phyloP scores from a whole-genome alignment of 64 coral and sea anemone species.

The Stylophora pistillata region DNA sequence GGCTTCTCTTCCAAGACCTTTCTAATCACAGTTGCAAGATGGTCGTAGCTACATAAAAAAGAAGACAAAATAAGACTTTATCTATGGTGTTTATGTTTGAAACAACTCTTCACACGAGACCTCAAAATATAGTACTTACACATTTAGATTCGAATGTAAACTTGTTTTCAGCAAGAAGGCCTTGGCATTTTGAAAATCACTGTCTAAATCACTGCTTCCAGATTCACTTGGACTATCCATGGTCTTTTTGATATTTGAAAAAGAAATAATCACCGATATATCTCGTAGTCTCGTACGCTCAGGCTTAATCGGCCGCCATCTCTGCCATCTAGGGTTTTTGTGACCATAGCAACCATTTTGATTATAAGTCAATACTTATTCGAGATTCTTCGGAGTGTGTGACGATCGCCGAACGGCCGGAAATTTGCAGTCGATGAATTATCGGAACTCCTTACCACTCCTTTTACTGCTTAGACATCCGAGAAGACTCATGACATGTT shows the following conservation, averaged over 20 bases:
- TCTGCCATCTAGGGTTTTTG: slow-evolving; percentile 18
- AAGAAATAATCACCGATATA: slow-evolving; percentile 13
- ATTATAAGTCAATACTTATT: not conserved
- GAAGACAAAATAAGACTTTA: slow-evolving; percentile 2
- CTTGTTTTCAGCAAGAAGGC: slow-evolving; percentile 94
- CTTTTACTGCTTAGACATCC: not conserved
- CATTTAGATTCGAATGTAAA: slow-evolving; percentile 85
- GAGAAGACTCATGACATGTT: slow-evolving; percentile 1
- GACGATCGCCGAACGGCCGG: not conserved
- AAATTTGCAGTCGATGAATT: not conserved
- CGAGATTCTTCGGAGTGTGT: not conserved
- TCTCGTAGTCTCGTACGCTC: not conserved
- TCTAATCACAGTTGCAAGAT: slow-evolving; percentile 86
- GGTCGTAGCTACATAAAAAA: slow-evolving; percentile 78
- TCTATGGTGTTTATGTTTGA: not conserved
- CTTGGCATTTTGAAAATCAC: slow-evolving; percentile 92
- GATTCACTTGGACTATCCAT: slow-evolving; percentile 68
- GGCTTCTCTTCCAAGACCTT: slow-evolving; percentile 68
- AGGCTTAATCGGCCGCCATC: slow-evolving; percentile 18
- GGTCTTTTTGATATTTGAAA: slow-evolving; percentile 4
- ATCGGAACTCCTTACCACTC: not conserved
- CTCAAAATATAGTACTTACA: slow-evolving; percentile 66
- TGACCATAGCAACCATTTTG: slow-evolving; percentile 12
- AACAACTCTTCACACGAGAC: not conserved
- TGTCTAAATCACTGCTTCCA: slow-evolving; percentile 68